A percentile compares a stretch with the other conserved stretches of the same genome.
Conservation (phyloP, 2,113 vertebrate species). For the Acrocephalus arundinaceus region DNA sequence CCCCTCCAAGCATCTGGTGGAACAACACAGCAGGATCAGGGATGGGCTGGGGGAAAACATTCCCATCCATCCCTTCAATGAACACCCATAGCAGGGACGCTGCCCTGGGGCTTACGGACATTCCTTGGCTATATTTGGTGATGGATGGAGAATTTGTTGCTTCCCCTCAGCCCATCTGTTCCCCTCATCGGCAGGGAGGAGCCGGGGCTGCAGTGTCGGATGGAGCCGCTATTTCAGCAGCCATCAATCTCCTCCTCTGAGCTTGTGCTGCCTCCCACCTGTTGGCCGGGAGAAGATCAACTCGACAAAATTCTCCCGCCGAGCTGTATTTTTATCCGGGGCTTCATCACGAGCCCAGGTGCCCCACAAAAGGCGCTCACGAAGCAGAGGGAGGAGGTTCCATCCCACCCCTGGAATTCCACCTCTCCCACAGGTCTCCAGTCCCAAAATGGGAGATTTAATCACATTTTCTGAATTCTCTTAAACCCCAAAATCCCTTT, state of each 20-base stretch:
- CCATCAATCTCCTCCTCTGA: slow-evolving; percentile 9
- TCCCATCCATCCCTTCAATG: not conserved
- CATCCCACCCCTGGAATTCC: not conserved
- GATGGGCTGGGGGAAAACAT: not conserved
- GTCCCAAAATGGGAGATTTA: not conserved
- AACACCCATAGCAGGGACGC: not conserved
- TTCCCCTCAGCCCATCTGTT: slow-evolving; percentile 2
- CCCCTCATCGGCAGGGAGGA: not conserved
- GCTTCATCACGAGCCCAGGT: not conserved
- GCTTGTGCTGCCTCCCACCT: slow-evolving; percentile 60
- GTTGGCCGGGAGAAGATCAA: slow-evolving; percentile 29
- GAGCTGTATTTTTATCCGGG: slow-evolving; percentile 25
- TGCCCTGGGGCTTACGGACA: not conserved
- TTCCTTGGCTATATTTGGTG: slow-evolving; percentile 56
- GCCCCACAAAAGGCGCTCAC: not conserved
- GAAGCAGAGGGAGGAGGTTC: not conserved
- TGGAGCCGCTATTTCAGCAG: not conserved
- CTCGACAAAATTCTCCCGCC: not conserved
- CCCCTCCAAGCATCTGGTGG: not conserved
- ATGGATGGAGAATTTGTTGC: slow-evolving; percentile 10
- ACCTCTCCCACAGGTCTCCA: not conserved
- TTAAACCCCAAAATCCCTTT: rapidly evolving
- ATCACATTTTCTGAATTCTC: not conserved
- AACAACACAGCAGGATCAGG: not conserved
- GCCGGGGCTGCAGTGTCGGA: not conserved